Base-by-base conservation (phyloP, 1,140 invertebrate species). In the Artemia franciscana region DNA sequence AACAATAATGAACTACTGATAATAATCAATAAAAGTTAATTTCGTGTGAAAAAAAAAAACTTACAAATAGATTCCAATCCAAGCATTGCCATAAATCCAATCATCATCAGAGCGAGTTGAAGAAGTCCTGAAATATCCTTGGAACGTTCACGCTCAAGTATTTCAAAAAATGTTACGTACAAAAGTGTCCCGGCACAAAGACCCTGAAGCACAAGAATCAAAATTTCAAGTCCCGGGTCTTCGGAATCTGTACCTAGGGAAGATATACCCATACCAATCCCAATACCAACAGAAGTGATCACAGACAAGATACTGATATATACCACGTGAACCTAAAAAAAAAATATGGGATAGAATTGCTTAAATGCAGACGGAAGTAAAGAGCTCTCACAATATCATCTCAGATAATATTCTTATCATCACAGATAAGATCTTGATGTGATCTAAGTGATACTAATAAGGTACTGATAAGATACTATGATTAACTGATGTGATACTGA, bases 31-130 rank as follows among this genome's bases (percentile, higher is more conserved):
- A n/a, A n/a, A n/a, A n/a, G n/a, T n/a, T n/a, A n/a, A n/a, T n/a
- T n/a, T n/a, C n/a, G n/a, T n/a, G n/a, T n/a, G n/a, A n/a, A n/a
- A n/a, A n/a, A 51, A 18, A 51, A 51, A 51, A 15, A 51, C 39
- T 87, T 75, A 88, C 85, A 82, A 61, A 82, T 68, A 65, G 85
- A 72, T 69, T 85, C 82, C 58, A 89, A 72, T 60, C 80, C 80
- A 64, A 88, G 80, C 85, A 89, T 88, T 60, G 85, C 71, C 64
- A 77, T 72, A 72, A 88, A 89, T 62, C 86, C 86, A 27, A 81
- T 67, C 26, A 88, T 69, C 25, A 88, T 82, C 2, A 83, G 79
- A 3, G 81, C 61, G 62, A 85, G 77, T 68, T 87, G 84, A 2
- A 82, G 69, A 23, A 88, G 72, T 3, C 86, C 85, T 57, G 76